A percentile compares a stretch with the other conserved stretches of the same genome.
These are phyloP conservation scores for Eumeta japonica DNA, from an alignment of 1,140 invertebrate genomes.

Conservation along the genomic window DNA sequence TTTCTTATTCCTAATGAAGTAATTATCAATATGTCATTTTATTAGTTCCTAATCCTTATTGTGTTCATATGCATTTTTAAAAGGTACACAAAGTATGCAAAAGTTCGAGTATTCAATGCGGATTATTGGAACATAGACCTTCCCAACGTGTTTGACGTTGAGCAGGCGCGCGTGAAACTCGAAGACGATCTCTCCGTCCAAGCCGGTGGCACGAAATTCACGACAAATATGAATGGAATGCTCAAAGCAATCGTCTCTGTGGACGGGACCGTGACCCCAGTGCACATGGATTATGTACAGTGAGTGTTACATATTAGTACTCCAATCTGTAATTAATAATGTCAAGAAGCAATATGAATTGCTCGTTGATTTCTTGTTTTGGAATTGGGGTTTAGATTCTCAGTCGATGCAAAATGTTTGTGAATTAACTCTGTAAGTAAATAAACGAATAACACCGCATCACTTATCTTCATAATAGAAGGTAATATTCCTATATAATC, in stretches of 20 bases:
- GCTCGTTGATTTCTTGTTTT: too few relatives aligned
- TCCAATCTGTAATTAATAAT: too few relatives aligned
- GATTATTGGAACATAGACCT: constrained; percentile 39
- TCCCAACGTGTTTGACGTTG: constrained; percentile 39
- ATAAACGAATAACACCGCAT: too few relatives aligned
- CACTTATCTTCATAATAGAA: too few relatives aligned
- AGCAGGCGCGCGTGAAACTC: constrained; percentile 24
- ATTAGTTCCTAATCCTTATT: too few relatives aligned
- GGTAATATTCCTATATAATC: too few relatives aligned
- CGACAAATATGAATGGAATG: constrained; percentile 24
- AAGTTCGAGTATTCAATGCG: constrained; percentile 39
- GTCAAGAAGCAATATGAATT: too few relatives aligned
- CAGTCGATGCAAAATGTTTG: too few relatives aligned
- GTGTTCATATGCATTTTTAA: background rate
- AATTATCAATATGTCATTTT: too few relatives aligned
- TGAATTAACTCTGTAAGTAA: constrained; percentile 1
- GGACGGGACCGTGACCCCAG: constrained; percentile 22
- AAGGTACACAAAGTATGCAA: constrained; percentile 40
- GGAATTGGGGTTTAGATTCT: too few relatives aligned
- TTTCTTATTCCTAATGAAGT: too few relatives aligned
- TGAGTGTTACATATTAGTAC: constrained; percentile 21
- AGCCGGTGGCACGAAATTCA: constrained; percentile 23
- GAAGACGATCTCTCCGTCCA: constrained; percentile 28
- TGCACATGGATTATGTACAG: constrained; percentile 47
- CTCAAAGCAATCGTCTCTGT: constrained; percentile 29